A percentile compares a stretch with the other conserved stretches of the same genome.
Conservation (phyloP, 2,888 invertebrate species). For the Andrena chrysosceles region DNA sequence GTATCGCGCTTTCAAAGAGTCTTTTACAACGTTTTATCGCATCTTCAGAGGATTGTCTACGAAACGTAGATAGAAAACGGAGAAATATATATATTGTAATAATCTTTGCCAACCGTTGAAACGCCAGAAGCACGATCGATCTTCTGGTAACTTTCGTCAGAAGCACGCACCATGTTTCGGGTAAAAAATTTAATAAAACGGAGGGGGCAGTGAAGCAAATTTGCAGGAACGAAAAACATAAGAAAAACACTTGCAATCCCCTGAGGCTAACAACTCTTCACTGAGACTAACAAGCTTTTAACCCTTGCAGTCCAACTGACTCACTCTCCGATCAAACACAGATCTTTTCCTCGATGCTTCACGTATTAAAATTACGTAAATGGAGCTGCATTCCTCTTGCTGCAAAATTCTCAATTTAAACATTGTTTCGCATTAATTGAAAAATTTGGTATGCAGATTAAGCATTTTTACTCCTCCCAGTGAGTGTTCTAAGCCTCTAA, state of each 20-base stretch:
- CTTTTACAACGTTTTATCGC: constrained; percentile 53
- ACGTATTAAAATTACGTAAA: too few relatives aligned
- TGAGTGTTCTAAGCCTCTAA: too few relatives aligned
- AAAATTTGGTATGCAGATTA: too few relatives aligned
- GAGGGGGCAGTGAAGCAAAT: neutral
- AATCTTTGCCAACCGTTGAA: constrained; percentile 4
- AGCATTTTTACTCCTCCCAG: too few relatives aligned
- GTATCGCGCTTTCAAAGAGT: constrained; percentile 47
- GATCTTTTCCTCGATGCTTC: too few relatives aligned
- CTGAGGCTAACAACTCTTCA: too few relatives aligned
- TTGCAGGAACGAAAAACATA: neutral
- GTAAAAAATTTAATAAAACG: neutral
- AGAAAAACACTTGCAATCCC: neutral
- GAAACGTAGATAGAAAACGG: constrained; percentile 23
- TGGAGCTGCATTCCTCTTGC: too few relatives aligned
- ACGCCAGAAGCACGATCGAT: neutral
- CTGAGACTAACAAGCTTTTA: too few relatives aligned
- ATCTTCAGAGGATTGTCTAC: constrained; percentile 30
- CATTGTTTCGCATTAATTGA: too few relatives aligned
- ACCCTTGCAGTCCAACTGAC: too few relatives aligned
- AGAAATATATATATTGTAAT: constrained; percentile 43
- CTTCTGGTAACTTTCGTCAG: neutral
- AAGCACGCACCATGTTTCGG: neutral
- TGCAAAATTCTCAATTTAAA: too few relatives aligned
- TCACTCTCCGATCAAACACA: too few relatives aligned